Conservation (phyloP, 1,140 invertebrate genomes). For the Cotesia glomerata region DNA sequence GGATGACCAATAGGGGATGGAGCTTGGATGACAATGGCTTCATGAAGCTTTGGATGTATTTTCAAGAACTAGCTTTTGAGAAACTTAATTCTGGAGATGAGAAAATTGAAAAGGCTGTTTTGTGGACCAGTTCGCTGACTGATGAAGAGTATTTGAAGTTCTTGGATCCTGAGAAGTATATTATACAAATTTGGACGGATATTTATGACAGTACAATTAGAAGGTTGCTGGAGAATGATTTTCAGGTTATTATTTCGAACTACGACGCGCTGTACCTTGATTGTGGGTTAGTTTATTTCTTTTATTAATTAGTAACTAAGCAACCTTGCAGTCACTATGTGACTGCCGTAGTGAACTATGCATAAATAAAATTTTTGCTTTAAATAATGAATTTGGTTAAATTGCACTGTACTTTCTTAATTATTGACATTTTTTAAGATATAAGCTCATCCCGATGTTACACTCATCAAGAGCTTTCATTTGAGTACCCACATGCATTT, state of each 20-base stretch:
- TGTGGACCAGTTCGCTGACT: conserved; percentile 86
- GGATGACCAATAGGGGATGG: conserved; percentile 72
- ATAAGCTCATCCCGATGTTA: no score
- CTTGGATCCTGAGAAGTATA: conserved; percentile 75
- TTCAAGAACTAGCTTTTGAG: conserved; percentile 72
- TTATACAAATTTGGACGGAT: conserved; percentile 84
- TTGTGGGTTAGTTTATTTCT: conserved; percentile 70
- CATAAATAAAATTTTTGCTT: no score
- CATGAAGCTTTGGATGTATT: conserved; percentile 77
- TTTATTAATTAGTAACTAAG: conserved; percentile 13
- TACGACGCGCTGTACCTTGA: conserved; percentile 85
- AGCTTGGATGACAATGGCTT: conserved; percentile 68
- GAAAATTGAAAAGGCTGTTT: conserved; percentile 68
- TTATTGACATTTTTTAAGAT: no score
- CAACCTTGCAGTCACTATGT: no score
- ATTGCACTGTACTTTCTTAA: no score
- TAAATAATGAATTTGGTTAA: no score
- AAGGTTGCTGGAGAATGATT: conserved; percentile 73
- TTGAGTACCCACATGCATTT: no score
- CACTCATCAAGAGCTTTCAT: no score
- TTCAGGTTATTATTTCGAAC: conserved; percentile 80
- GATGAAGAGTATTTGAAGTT: conserved; percentile 71
- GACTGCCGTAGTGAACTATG: no score
- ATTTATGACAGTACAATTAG: conserved; percentile 68
- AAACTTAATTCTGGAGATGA: conserved; percentile 58